Evolutionary conservation across 1,140 invertebrate genomes (phyloP).

Genomic region (Ganaspis sp.): DNA sequence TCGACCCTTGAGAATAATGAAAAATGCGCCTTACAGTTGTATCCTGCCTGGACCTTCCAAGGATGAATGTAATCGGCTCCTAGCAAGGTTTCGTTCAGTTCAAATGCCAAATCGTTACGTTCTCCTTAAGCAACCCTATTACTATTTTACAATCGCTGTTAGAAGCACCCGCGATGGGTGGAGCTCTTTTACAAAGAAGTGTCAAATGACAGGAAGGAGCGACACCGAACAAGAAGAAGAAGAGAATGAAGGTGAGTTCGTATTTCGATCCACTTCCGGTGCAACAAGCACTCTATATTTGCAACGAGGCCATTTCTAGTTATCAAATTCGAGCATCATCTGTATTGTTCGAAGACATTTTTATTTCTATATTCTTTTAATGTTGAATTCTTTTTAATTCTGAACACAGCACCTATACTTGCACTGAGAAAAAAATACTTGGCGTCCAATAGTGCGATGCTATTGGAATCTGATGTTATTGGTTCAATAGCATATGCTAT

Average conservation of each 20-base stretch:
- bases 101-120: slow-evolving; percentile 17
- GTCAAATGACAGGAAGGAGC: slow-evolving; percentile 54
- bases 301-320: background rate
- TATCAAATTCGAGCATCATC: background rate
- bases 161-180: slow-evolving; percentile 41
- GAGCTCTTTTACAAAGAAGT: slow-evolving; percentile 47
- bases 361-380: too few relatives aligned
- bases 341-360: too few relatives aligned
- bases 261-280: slow-evolving; percentile 53
- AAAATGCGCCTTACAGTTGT: slow-evolving; percentile 24
- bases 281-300: background rate
- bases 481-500: too few relatives aligned
- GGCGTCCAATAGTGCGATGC: too few relatives aligned
- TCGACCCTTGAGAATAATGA: slow-evolving; percentile 44
- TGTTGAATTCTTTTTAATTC: too few relatives aligned
- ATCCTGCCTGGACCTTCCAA: background rate
- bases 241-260: slow-evolving; percentile 40
- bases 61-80: slow-evolving; percentile 7
- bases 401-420: too few relatives aligned
- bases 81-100: background rate
- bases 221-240: slow-evolving; percentile 40
- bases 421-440: too few relatives aligned
- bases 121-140: slow-evolving; percentile 40
- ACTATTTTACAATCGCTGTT: slow-evolving; percentile 52
- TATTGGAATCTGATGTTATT: too few relatives aligned